Percentiles rank a stretch among this genome's conserved stretches.
phyloP scores from a whole-genome alignment of 2,888 invertebrate species.

The Mythimna pallens region DNA sequence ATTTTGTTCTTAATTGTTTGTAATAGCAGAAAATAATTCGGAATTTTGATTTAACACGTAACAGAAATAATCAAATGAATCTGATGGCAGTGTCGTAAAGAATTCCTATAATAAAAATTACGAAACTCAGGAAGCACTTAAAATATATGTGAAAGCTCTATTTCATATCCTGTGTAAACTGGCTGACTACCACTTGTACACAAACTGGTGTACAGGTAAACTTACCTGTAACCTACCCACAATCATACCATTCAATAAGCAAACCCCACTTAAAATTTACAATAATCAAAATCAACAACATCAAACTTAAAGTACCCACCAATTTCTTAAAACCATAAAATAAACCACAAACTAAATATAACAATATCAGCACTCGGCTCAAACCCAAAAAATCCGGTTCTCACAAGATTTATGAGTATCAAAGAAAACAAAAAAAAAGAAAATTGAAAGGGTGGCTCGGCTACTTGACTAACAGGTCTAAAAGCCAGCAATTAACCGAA shows the following conservation, averaged over 20 bases:
- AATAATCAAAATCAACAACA: slow-evolving; percentile 3
- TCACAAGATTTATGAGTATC: slow-evolving; percentile 33
- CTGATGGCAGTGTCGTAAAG: too few relatives aligned
- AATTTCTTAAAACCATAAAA: slow-evolving; percentile 24
- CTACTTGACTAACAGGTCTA: slow-evolving; percentile 68
- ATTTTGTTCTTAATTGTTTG: too few relatives aligned
- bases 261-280: slow-evolving; percentile 7
- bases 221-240: background rate
- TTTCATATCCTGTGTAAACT: too few relatives aligned
- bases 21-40: background rate
- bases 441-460: slow-evolving; percentile 63
- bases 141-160: too few relatives aligned
- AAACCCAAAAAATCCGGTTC: slow-evolving; percentile 56
- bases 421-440: slow-evolving; percentile 45
- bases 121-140: background rate
- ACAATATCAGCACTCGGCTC: slow-evolving; percentile 16
- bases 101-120: too few relatives aligned
- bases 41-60: background rate
- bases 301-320: slow-evolving; percentile 28
- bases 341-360: slow-evolving; percentile 28
- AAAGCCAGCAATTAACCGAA: slow-evolving; percentile 71
- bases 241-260: background rate
- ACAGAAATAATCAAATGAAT: background rate
- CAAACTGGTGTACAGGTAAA: background rate
- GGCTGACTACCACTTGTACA: background rate